Percentiles rank a stretch among this genome's conserved stretches.
Evolutionary conservation across 2,113 vertebrate species (phyloP).

Genomic region (Dipodomys ordii): DNA sequence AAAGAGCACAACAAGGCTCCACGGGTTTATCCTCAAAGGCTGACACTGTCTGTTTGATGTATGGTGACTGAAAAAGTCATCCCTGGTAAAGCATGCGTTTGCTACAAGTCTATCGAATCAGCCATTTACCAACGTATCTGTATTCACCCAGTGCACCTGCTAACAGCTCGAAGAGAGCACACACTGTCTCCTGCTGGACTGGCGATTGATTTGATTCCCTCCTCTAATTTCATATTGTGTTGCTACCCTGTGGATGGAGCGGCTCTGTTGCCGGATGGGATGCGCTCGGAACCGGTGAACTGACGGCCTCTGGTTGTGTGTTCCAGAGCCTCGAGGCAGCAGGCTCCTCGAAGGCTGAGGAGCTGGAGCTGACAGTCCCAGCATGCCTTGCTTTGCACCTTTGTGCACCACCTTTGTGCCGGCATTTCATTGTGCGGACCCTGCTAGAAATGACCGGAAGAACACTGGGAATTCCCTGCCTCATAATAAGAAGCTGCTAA

Average conservation of each 20-base stretch:
- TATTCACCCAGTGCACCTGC: slow-evolving; percentile 84
- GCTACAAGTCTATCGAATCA: slow-evolving; percentile 86
- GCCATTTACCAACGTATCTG: slow-evolving; percentile 89
- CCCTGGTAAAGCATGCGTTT: slow-evolving; percentile 87
- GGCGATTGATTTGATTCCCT: slow-evolving; percentile 87
- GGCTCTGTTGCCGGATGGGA: slow-evolving; percentile 76
- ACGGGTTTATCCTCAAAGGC: slow-evolving; percentile 90
- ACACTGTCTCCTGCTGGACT: slow-evolving; percentile 80
- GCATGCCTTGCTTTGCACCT: slow-evolving; percentile 13
- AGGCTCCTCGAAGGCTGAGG: slow-evolving; percentile 38
- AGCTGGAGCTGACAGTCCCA: slow-evolving; percentile 10
- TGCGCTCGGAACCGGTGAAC: slow-evolving; percentile 56
- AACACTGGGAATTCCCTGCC: background rate
- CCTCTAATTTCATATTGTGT: slow-evolving; percentile 87
- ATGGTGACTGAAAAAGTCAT: slow-evolving; percentile 89
- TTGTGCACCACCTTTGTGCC: background rate
- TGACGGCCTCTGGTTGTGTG: slow-evolving; percentile 54
- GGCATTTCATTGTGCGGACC: slow-evolving; percentile 28
- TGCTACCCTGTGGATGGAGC: slow-evolving; percentile 72
- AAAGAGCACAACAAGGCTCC: slow-evolving; percentile 89
- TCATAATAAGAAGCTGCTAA: background rate
- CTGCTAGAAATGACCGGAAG: background rate
- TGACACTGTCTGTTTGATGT: slow-evolving; percentile 90
- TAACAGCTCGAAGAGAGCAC: slow-evolving; percentile 86
- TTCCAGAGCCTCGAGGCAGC: slow-evolving; percentile 44